These are phyloP conservation scores for Drosophila virilis DNA, from an alignment of 1,140 invertebrate species.

Conservation along the genomic window DNA sequence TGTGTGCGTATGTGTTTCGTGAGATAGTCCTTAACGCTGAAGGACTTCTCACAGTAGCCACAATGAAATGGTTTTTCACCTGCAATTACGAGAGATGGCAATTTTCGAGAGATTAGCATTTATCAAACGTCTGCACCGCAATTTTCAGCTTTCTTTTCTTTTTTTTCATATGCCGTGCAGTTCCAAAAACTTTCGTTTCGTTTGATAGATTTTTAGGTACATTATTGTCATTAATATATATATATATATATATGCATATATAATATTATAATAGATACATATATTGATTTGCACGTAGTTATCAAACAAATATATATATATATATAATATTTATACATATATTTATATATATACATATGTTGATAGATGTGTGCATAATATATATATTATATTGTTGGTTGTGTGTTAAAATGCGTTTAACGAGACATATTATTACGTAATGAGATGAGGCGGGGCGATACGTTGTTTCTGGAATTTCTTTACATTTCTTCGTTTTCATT, in stretches of 20 bases:
- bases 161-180: constrained; percentile 66
- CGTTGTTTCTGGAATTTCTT: constrained; percentile 41
- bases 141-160: constrained; percentile 8
- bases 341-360: constrained; percentile 31
- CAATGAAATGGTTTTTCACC: constrained; percentile 83
- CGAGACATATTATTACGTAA: constrained; percentile 81
- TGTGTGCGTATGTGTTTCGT: constrained; percentile 84
- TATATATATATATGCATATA: constrained; percentile 29
- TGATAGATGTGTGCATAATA: constrained; percentile 47
- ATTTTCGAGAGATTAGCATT: constrained; percentile 61
- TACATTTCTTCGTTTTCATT: constrained; percentile 18
- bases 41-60: constrained; percentile 81
- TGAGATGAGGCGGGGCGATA: constrained; percentile 82
- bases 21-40: constrained; percentile 83
- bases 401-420: constrained; percentile 73
- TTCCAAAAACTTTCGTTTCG: constrained; percentile 68
- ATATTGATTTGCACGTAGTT: constrained; percentile 46
- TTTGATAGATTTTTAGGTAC: constrained; percentile 67
- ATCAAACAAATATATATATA: constrained; percentile 45
- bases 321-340: constrained; percentile 8
- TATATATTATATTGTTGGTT: constrained; percentile 38
- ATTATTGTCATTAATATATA: constrained; percentile 61
- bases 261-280: constrained; percentile 30
- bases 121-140: constrained; percentile 29
- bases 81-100: constrained; percentile 56